phyloP scores from a whole-genome alignment of 53 echinoderm and acorn worm genomes.

The Holothuria scabra region DNA sequence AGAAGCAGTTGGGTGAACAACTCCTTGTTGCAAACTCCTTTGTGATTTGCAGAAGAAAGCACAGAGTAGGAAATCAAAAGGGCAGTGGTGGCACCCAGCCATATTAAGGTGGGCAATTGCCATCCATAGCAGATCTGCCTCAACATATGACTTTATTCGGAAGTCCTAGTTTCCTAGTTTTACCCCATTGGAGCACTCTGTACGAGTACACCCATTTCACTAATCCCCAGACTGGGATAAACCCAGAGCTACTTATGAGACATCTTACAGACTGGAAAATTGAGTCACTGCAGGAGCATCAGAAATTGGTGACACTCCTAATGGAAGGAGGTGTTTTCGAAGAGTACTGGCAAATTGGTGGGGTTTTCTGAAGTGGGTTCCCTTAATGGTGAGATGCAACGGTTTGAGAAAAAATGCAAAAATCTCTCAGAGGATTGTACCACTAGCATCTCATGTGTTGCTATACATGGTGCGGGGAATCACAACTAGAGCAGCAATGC shows the following conservation, averaged over 20 bases:
- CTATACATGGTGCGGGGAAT: too few species aligned
- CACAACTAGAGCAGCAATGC: too few species aligned
- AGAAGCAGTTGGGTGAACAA: too few species aligned
- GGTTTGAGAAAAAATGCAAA: too few species aligned
- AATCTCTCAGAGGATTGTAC: too few species aligned
- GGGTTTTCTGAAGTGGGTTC: slow-evolving; percentile 54
- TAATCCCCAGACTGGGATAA: slow-evolving; percentile 34
- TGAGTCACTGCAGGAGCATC: slow-evolving; percentile 1
- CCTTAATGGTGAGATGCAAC: slow-evolving; percentile 44
- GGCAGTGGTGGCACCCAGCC: slow-evolving; percentile 57
- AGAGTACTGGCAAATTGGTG: slow-evolving; percentile 36
- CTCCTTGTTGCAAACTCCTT: neutral
- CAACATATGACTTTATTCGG: slow-evolving; percentile 34
- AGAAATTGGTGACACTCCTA: slow-evolving; percentile 21
- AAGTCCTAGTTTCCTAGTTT: slow-evolving; percentile 35
- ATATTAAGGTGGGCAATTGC: slow-evolving; percentile 54
- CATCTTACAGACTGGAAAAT: slow-evolving; percentile 25
- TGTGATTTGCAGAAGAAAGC: slow-evolving; percentile 50
- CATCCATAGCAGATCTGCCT: slow-evolving; percentile 41
- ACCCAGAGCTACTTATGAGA: slow-evolving; percentile 12
- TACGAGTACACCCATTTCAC: slow-evolving; percentile 46
- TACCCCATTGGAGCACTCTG: slow-evolving; percentile 40
- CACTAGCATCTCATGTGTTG: too few species aligned
- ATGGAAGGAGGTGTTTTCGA: slow-evolving; percentile 56
- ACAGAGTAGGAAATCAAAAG: neutral